Percentiles rank a stretch among this genome's conserved stretches.
These are phyloP conservation scores for Vespertilio murinus DNA, from an alignment of 2,797 vertebrate species.

Conservation along the genomic window DNA sequence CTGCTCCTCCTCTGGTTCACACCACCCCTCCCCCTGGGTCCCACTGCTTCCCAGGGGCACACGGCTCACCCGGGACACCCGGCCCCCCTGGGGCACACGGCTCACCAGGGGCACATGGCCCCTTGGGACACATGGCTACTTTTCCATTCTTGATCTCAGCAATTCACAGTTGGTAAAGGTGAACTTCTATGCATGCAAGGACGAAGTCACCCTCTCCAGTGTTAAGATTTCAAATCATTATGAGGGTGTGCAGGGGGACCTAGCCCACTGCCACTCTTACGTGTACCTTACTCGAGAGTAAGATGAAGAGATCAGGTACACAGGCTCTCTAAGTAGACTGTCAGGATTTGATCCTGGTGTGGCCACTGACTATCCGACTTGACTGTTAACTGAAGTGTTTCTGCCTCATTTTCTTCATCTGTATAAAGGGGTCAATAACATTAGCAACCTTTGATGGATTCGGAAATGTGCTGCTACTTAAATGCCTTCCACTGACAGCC, in stretches of 20 bases:
- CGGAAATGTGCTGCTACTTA: not conserved
- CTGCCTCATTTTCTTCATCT: not conserved
- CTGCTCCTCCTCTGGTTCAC: no score
- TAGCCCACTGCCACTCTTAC: not conserved
- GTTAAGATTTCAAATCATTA: not conserved
- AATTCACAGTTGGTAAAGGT: not conserved
- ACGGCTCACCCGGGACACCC: no score
- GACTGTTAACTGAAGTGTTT: not conserved
- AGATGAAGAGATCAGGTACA: not conserved
- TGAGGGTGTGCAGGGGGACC: not conserved
- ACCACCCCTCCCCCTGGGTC: no score
- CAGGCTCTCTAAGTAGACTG: not conserved
- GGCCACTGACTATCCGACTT: not conserved
- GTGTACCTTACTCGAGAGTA: not conserved
- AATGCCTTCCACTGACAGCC: not conserved
- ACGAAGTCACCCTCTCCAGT: slow-evolving; percentile 15
- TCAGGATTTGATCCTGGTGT: not conserved
- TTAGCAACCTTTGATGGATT: not conserved
- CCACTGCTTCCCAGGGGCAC: no score
- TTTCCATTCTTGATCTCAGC: not conserved
- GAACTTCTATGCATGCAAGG: not conserved
- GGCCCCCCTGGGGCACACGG: no score
- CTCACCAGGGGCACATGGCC: no score
- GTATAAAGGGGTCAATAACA: not conserved
- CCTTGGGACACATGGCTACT: no score